These are phyloP conservation scores for Phenganax subtilis DNA, from an alignment of 92 coral and sea anemone species.

Conservation along the genomic window DNA sequence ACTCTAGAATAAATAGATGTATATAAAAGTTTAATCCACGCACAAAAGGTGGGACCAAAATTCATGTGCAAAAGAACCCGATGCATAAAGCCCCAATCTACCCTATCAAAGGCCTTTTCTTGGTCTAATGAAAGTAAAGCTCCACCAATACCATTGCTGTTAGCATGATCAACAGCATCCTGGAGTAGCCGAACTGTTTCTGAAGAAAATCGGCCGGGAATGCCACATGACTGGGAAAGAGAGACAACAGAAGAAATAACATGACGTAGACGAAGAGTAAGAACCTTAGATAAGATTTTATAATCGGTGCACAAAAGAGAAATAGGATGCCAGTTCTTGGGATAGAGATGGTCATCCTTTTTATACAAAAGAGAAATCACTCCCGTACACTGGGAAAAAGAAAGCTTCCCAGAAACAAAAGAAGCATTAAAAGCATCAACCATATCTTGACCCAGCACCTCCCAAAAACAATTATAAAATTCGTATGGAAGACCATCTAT, in stretches of 20 bases:
- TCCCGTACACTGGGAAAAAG: background rate
- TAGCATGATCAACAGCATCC: too few species aligned
- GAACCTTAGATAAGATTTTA: background rate
- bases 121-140: too few species aligned
- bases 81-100: too few species aligned
- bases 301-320: slow-evolving; percentile 1
- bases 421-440: background rate
- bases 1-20: too few species aligned
- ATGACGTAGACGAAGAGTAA: background rate
- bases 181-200: background rate
- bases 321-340: background rate
- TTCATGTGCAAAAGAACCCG: too few species aligned
- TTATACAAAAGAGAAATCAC: background rate
- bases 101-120: too few species aligned
- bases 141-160: too few species aligned
- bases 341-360: background rate
- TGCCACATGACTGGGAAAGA: background rate
- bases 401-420: background rate
- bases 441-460: background rate
- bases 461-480: background rate
- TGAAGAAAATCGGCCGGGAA: background rate
- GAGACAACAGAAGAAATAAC: background rate
- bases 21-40: too few species aligned
- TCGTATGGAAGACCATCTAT: background rate
- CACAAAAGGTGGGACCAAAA: too few species aligned